Conservation (phyloP, 2,113 vertebrate species). For the Montifringilla adamsi region DNA sequence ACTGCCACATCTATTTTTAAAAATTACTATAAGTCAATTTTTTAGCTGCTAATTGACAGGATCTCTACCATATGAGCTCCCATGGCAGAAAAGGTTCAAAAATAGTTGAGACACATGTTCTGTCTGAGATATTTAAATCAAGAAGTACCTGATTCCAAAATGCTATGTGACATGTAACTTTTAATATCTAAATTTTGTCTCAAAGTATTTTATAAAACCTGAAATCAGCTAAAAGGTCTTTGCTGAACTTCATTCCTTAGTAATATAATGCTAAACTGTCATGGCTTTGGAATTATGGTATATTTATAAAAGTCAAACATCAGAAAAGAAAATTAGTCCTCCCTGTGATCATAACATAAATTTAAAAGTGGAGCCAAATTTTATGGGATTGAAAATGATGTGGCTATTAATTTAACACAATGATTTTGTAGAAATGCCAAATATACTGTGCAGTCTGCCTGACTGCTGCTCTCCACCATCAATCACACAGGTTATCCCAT, state of each 20-base stretch:
- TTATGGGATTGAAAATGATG: background rate
- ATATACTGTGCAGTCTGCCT: background rate
- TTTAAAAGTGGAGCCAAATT: background rate
- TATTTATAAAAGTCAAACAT: constrained; percentile 1
- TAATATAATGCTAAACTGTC: background rate
- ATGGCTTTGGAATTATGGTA: background rate
- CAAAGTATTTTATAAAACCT: background rate
- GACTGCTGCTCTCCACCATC: background rate
- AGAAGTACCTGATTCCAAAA: background rate
- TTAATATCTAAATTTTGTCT: background rate
- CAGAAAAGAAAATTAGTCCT: constrained; percentile 30
- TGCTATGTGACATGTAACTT: background rate
- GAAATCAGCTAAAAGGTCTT: background rate
- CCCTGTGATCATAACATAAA: background rate
- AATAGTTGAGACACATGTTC: background rate
- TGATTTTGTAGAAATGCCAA: background rate
- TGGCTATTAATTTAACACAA: background rate
- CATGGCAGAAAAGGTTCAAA: background rate
- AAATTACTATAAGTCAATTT: background rate
- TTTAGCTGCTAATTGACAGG: background rate
- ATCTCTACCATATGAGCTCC: background rate
- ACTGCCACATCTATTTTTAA: background rate
- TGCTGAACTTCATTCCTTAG: background rate
- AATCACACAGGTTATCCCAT: background rate
- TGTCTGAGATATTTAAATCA: background rate